Evolutionary conservation across 2,797 vertebrate species (phyloP).

Genomic region (Amazonetta brasiliensis): DNA sequence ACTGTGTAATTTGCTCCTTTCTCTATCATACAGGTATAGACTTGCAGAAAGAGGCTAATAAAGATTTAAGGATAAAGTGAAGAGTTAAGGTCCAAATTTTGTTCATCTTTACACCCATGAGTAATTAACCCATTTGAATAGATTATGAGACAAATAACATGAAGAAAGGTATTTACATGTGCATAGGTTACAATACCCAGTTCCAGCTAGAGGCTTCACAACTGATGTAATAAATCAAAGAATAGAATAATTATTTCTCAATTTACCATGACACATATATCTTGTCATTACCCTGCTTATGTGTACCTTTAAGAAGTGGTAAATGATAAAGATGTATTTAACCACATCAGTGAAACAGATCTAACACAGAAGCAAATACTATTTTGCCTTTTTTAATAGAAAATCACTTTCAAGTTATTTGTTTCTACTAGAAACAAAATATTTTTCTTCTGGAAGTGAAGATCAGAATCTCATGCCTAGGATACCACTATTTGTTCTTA

Average conservation of each 20-base stretch:
- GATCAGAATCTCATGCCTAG: background rate
- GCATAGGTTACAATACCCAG: background rate
- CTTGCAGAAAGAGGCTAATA: conserved; percentile 49
- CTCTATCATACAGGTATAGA: conserved; percentile 52
- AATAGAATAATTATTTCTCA: conserved; percentile 57
- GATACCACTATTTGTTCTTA: background rate
- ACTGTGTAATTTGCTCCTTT: conserved; percentile 50
- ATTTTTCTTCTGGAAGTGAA: background rate
- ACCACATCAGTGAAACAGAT: conserved; percentile 12
- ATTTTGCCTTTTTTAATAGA: background rate
- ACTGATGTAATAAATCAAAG: conserved; percentile 72
- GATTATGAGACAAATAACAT: background rate
- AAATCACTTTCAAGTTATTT: background rate
- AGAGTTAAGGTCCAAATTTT: conserved; percentile 15
- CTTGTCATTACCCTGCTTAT: conserved; percentile 39
- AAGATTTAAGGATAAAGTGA: conserved; percentile 62
- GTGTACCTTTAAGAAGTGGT: conserved; percentile 28
- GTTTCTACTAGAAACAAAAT: background rate
- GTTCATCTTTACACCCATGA: background rate
- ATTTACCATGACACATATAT: conserved; percentile 39
- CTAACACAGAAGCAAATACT: conserved; percentile 22
- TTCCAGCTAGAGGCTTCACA: conserved; percentile 53
- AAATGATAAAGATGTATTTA: conserved; percentile 44
- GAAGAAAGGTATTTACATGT: background rate
- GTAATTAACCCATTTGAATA: conserved; percentile 47